Evolutionary conservation across 2,113 vertebrate species (phyloP).

Genomic region (Chaetops frenatus): DNA sequence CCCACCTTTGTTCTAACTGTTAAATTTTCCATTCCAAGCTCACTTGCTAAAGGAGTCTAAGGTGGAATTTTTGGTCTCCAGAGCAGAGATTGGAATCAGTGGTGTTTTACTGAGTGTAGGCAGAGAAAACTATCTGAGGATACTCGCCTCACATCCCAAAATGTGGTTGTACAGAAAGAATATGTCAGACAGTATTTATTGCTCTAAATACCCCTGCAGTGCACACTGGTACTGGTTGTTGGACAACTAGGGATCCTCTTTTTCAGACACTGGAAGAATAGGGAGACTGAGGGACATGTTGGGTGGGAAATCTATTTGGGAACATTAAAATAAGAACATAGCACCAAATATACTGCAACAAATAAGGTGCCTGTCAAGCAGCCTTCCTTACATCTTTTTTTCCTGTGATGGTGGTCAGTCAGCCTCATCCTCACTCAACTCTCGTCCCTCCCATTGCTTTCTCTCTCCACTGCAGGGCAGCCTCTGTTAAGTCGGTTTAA

Average conservation of each 20-base stretch:
- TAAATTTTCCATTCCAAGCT: not conserved
- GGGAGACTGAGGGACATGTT: not conserved
- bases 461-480: not conserved
- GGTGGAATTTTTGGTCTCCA: not conserved
- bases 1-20: not conserved
- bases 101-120: not conserved
- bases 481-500: not conserved
- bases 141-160: not conserved
- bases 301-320: not conserved
- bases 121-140: not conserved
- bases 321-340: not conserved
- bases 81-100: not conserved
- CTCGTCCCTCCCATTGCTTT: not conserved
- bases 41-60: not conserved
- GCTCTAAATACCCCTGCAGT: not conserved
- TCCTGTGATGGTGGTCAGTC: not conserved
- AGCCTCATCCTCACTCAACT: not conserved
- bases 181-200: not conserved
- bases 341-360: not conserved
- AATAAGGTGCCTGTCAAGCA: not conserved
- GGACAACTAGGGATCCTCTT: not conserved
- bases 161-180: not conserved
- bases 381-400: not conserved
- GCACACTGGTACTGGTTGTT: not conserved
- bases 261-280: not conserved